Conservation (phyloP, 2,888 invertebrate genomes). For the Chaetoderma sp. region DNA sequence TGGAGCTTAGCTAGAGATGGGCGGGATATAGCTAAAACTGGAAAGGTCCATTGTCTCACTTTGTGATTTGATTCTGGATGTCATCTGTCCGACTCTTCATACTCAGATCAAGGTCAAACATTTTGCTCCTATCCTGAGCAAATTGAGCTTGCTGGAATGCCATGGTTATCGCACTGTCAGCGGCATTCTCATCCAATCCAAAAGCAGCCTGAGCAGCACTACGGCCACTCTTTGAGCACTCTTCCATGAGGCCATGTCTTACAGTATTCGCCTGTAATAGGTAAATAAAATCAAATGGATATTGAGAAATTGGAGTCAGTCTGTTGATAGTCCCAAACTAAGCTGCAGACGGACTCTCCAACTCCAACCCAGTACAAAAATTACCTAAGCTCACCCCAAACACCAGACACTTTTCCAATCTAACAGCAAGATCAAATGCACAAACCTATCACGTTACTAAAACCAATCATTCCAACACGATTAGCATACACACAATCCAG, state of each 20-base stretch:
- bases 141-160: constrained; percentile 79
- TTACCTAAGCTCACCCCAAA: background rate
- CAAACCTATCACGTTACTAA: too few relatives aligned
- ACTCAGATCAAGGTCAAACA: constrained; percentile 83
- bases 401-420: too few relatives aligned
- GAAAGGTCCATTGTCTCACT: too few relatives aligned
- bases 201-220: constrained; percentile 79
- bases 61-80: constrained; percentile 91
- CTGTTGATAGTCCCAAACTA: too few relatives aligned
- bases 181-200: constrained; percentile 74
- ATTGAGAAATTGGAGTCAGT: background rate
- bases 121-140: constrained; percentile 76
- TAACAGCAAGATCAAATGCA: too few relatives aligned
- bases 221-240: constrained; percentile 77
- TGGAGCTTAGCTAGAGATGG: too few relatives aligned
- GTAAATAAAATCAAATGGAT: constrained; percentile 1
- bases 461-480: too few relatives aligned
- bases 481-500: too few relatives aligned
- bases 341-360: too few relatives aligned
- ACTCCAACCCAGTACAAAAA: background rate
- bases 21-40: too few relatives aligned
- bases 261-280: constrained; percentile 77
- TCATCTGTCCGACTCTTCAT: constrained; percentile 82
- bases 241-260: constrained; percentile 75
- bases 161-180: constrained; percentile 74